phyloP scores from a whole-genome alignment of 2,888 invertebrate genomes.

The Athripsodes cinereus region DNA sequence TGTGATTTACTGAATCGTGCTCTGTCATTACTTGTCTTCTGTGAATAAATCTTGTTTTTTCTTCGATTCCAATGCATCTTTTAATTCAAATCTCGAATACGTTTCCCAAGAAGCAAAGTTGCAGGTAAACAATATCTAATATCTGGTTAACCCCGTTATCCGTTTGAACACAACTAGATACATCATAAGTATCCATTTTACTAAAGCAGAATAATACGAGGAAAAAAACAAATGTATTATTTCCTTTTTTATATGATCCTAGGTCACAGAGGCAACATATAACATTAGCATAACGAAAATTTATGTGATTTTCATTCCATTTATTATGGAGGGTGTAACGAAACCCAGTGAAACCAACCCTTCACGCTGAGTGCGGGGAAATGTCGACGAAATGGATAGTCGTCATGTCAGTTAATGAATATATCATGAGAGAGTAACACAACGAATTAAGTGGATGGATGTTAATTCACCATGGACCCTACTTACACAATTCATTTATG shows the following conservation, averaged over 20 bases:
- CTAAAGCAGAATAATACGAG: background rate
- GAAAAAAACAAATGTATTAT: background rate
- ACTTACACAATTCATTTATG: too few species aligned
- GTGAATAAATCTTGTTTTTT: too few species aligned
- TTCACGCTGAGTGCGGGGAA: background rate
- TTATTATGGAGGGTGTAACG: background rate
- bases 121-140: too few species aligned
- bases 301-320: background rate
- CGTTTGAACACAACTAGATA: too few species aligned
- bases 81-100: too few species aligned
- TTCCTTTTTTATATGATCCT: background rate
- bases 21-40: too few species aligned
- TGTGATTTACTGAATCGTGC: too few species aligned
- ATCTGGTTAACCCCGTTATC: too few species aligned
- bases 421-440: background rate
- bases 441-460: background rate
- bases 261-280: background rate
- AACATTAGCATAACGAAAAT: conserved; percentile 5
- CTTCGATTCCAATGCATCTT: too few species aligned
- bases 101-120: too few species aligned
- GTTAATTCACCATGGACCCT: too few species aligned
- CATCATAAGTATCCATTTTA: background rate
- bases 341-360: background rate
- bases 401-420: conserved; percentile 1
- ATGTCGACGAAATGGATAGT: background rate